Base-by-base conservation (phyloP, 2,888 invertebrate species). In the Hypolimnas misippus region DNA sequence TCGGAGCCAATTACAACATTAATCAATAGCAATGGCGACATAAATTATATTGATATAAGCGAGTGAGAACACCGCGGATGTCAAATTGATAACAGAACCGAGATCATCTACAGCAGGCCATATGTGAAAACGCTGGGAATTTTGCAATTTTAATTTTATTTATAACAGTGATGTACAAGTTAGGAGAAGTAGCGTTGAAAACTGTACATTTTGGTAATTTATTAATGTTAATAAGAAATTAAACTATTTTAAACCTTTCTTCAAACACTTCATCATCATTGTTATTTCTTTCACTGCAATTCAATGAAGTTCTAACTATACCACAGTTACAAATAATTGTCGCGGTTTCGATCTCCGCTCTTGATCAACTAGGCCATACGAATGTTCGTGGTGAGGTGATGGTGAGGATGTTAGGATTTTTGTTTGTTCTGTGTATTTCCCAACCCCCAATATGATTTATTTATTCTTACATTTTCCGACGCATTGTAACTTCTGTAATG, bases 121-220 rank as follows among this genome's bases (percentile, higher is more conserved):
- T 90, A 89, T 90, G 90, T 89, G 90, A 90, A 90, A 91, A 90
- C 88, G 89, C 79, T 89, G 83, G 77, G 84, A 86, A 87, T 88
- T 90, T 91, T 89, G 87, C 88, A 91, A 92, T 92, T 92, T 92
- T 89, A 91, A 91, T 90, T 92, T 91, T 87, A 90, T 90, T 90
- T 90, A 88, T 90, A 89, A 86, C 84, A 79, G 81, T 65, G 65
- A 65, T 66, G 64, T 70, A 25, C 61, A 83, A 83, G 70, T n/a
- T 55, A 69, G 52, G 58, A 74, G 76, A 65, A 63, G n/a, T 12
- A 49, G 68, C 68, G 68, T 14, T 56, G 4, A 3, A 3, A 17
- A 38, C 17, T 55, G 8, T 17, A 14, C 21, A 21, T 29, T 38
- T 33, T 46, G 2, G 25, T 25, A 5, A 25, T 25, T 25, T 7